Evolutionary conservation across 2,113 vertebrate species (phyloP).

Genomic region (Cinclus mexicanus): DNA sequence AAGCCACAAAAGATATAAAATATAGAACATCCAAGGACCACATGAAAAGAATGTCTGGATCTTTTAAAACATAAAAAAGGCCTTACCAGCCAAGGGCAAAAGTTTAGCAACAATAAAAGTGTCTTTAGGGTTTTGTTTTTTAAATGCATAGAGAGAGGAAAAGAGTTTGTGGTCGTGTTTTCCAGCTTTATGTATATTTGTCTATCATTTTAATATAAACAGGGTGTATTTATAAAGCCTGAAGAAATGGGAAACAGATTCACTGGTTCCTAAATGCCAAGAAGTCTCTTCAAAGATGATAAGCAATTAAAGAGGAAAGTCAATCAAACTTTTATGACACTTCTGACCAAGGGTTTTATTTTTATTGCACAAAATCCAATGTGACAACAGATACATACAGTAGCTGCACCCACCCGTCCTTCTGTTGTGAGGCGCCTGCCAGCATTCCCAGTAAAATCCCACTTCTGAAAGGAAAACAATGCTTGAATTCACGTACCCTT

Average conservation of each 20-base stretch:
- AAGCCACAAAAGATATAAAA: conserved; percentile 67
- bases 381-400: conserved; percentile 68
- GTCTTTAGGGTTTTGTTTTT: conserved; percentile 39
- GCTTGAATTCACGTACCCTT: conserved; percentile 53
- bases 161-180: conserved; percentile 77
- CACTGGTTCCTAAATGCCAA: conserved; percentile 74
- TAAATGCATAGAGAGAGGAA: conserved; percentile 43
- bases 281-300: conserved; percentile 73
- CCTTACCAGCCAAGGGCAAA: conserved; percentile 61
- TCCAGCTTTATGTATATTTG: conserved; percentile 77
- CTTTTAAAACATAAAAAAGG: conserved; percentile 50
- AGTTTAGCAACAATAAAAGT: conserved; percentile 70
- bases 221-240: conserved; percentile 77
- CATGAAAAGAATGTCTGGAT: conserved; percentile 64
- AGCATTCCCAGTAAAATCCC: conserved; percentile 64
- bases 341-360: conserved; percentile 77
- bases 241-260: conserved; percentile 78
- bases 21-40: conserved; percentile 58
- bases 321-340: conserved; percentile 75
- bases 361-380: conserved; percentile 74
- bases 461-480: conserved; percentile 60
- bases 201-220: conserved; percentile 79
- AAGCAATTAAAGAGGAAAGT: conserved; percentile 75
- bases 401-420: conserved; percentile 69
- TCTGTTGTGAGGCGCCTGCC: conserved; percentile 58